Percentiles rank a stretch among this genome's conserved stretches.
phyloP scores from a whole-genome alignment of 2,113 vertebrate species.

The Atherinomorus stipes region DNA sequence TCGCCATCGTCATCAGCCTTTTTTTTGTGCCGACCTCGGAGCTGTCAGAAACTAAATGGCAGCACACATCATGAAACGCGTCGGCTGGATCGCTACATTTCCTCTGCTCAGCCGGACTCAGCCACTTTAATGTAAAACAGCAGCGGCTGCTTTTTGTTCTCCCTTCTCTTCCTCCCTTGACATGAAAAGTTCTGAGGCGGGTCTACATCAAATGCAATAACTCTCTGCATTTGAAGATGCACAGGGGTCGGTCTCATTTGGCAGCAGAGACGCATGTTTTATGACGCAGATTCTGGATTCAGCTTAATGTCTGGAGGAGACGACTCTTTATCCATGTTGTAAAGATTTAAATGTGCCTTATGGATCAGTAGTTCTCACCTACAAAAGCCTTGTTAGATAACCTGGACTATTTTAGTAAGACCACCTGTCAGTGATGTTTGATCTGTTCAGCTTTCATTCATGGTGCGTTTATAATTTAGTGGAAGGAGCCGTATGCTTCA shows the following conservation, averaged over 20 bases:
- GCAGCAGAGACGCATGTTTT: conserved; percentile 38
- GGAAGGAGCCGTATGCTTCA: background rate
- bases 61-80: conserved; percentile 51
- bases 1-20: conserved; percentile 39
- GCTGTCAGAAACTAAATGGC: conserved; percentile 54
- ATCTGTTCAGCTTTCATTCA: conserved; percentile 1
- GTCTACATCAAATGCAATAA: conserved; percentile 29
- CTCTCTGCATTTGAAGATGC: conserved; percentile 1
- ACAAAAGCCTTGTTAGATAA: background rate
- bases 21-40: conserved; percentile 44
- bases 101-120: conserved; percentile 30
- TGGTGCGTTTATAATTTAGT: background rate
- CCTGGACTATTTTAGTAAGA: background rate
- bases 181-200: conserved; percentile 21
- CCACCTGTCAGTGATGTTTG: conserved; percentile 14
- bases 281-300: conserved; percentile 40
- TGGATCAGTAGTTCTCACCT: background rate
- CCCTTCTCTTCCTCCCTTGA: conserved; percentile 10
- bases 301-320: conserved; percentile 14
- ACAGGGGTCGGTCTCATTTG: conserved; percentile 16
- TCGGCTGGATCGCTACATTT: conserved; percentile 50
- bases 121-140: conserved; percentile 58
- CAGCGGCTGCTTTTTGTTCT: conserved; percentile 59
- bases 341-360: background rate
- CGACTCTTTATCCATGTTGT: conserved; percentile 26